Evolutionary conservation across 1,140 invertebrate species (phyloP), one percentile per base, ranked within the genome.

Genomic region (Monomorium pharaonis): DNA sequence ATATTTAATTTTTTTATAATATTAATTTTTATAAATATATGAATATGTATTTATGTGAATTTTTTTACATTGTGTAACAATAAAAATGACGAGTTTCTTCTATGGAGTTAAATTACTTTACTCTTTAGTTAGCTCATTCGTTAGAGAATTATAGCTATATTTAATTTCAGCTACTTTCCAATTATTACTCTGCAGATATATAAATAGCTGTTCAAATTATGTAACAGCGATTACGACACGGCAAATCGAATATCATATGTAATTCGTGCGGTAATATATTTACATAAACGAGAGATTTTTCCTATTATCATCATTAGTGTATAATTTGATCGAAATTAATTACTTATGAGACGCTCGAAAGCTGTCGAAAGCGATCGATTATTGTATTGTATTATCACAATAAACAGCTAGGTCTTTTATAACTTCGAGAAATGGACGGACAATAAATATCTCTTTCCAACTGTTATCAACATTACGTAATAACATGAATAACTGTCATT

Each of bases 251-350:
- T 10, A 6, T n/a, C 14, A 33, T 1, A 16, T 30, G 47, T 44
- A 62, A 62, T n/a, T 30, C 27, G 18, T 7, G 37, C 30, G 30
- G 1, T 37, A 56, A 24, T 4, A 16, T n/a, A n/a, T n/a, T 75
- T 75, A 60, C 7, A 60, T 60, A 75, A 42, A 42, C 51, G 72
- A 60, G 9, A 75, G 21, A 75, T 58, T 42, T 75, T 75, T 1
- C n/a, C 33, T 7, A 16, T 54, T 74, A 4, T 21, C 18, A 16
- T 63, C 18, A 16, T 63, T 44, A 42, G 16, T 5, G 16, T 10
- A 16, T 44, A 76, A 76, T 42, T 63, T 6, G 12, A 33, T 6
- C 24, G 18, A 1, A 2, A 6, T n/a, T n/a, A 62, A 60, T 77
- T 63, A 63, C n/a, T 44, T n/a, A 4, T 30, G 5, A 12, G 0